Evolutionary conservation across 2,113 vertebrate genomes (phyloP).

Genomic region (Pao palembangensis): DNA sequence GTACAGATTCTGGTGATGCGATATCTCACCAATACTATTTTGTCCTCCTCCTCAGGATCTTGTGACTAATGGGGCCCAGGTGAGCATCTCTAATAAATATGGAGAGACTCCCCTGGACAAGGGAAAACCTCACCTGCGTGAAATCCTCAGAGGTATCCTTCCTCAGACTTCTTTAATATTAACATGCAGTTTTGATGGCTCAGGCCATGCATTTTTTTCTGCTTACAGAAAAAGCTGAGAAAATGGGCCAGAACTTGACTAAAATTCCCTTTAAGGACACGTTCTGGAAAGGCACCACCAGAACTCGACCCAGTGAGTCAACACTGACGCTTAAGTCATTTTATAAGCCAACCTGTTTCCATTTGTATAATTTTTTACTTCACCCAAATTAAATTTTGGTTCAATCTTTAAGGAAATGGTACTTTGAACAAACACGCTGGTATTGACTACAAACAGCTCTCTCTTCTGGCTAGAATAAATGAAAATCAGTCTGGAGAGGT

Average conservation of each 20-base stretch:
- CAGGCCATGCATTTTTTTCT: not conserved
- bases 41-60: conserved; percentile 78
- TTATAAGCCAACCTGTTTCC: conserved; percentile 16
- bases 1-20: not conserved
- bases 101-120: conserved; percentile 93
- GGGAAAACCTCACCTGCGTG: conserved; percentile 85
- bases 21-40: too few relatives aligned
- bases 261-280: conserved; percentile 95
- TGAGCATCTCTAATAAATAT: conserved; percentile 94
- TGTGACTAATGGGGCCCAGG: conserved; percentile 83
- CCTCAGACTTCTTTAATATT: not conserved
- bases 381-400: not conserved
- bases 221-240: conserved; percentile 87
- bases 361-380: not conserved
- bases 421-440: conserved; percentile 95
- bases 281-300: conserved; percentile 99
- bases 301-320: conserved; percentile 91
- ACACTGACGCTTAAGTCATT: conserved; percentile 5
- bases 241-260: conserved; percentile 89
- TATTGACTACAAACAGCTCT: conserved; percentile 93
- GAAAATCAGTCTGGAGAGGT: conserved; percentile 98
- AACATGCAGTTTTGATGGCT: not conserved
- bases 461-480: conserved; percentile 82
- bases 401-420: conserved; percentile 81
- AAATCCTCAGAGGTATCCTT: conserved; percentile 81